Base-by-base conservation (phyloP, 2,888 invertebrate genomes). In the Cistogaster globosa region DNA sequence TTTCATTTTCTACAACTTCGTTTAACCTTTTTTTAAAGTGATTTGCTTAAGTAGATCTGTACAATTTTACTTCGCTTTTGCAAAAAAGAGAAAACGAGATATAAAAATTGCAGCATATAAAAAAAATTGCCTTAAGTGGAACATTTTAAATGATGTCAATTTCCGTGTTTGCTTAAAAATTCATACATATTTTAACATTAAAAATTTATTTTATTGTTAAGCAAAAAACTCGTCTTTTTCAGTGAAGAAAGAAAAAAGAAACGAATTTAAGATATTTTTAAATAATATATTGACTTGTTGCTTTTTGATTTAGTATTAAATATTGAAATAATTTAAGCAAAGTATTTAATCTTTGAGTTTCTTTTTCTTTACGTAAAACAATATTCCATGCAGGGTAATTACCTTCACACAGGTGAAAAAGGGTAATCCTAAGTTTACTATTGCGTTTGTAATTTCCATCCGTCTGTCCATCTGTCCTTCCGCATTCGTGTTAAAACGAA, bases 91-190 rank as follows among this genome's bases (percentile, higher is more conserved):
- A 77, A 6, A 68, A 2, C 0, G 20, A 22, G 11, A 32, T 7
- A 51, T 22, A 51, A 51, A 20, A 58, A 32, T 32, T 14, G 32
- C 12, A 18, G 38, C 42, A 14, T n/a, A 9, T 32, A 38, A 11
- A 71, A 65, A n/a, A 71, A 72, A 68, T 62, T 83, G 38, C 32
- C 76, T 80, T 72, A 80, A 84, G 71, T 80, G 84, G 76, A 65
- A 72, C 80, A 80, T 72, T 80, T 80, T 76, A 84, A 84, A 80
- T 71, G 84, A 72, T 76, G 84, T 80, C 76, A 84, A 84, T 80
- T 84, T 84, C 62, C 76, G 45, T 80, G 80, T 84, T 84, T 80
- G 67, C 42, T 62, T 18, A 76, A 57, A 32, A 67, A 60, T 75
- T 71, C 48, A 67, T 84, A 80, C 51, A 72, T 57, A 76, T 76